These are phyloP conservation scores for Dastarcus helophoroides DNA, from an alignment of 2,888 invertebrate genomes.

Conservation along the genomic window DNA sequence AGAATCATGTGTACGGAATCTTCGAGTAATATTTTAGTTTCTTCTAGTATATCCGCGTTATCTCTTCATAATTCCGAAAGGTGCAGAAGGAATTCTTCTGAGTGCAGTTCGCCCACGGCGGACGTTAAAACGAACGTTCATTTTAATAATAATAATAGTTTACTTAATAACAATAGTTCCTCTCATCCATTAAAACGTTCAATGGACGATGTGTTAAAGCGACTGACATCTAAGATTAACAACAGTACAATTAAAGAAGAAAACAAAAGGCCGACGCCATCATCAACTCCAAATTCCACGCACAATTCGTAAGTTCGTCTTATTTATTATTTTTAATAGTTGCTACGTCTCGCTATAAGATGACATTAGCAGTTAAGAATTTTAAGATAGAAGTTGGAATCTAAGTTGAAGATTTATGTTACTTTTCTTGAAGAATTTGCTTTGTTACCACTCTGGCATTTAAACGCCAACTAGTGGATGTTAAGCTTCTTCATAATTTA, in stretches of 20 bases:
- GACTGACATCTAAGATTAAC: slow-evolving; percentile 74
- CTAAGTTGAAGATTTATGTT: too few species aligned
- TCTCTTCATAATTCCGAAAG: slow-evolving; percentile 46
- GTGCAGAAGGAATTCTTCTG: slow-evolving; percentile 45
- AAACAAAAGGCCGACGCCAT: slow-evolving; percentile 59
- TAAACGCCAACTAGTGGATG: too few species aligned
- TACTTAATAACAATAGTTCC: slow-evolving; percentile 50
- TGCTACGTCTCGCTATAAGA: too few species aligned
- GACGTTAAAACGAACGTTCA: slow-evolving; percentile 50
- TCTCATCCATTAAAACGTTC: slow-evolving; percentile 59
- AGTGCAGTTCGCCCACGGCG: slow-evolving; percentile 61
- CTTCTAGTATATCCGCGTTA: slow-evolving; percentile 31
- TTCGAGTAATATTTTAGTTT: slow-evolving; percentile 24
- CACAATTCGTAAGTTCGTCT: too few species aligned
- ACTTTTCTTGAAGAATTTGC: too few species aligned
- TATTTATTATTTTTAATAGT: too few species aligned
- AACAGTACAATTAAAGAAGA: slow-evolving; percentile 63
- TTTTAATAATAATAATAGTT: slow-evolving; percentile 51
- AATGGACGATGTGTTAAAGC: slow-evolving; percentile 85
- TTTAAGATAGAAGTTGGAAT: too few species aligned
- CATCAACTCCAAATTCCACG: slow-evolving; percentile 51
- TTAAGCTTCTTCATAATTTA: too few species aligned
- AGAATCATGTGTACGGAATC: slow-evolving; percentile 28
- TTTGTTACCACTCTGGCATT: too few species aligned
- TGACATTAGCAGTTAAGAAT: too few species aligned